Base-by-base conservation (phyloP, 2,888 invertebrate genomes). In the Prosapia bicincta region DNA sequence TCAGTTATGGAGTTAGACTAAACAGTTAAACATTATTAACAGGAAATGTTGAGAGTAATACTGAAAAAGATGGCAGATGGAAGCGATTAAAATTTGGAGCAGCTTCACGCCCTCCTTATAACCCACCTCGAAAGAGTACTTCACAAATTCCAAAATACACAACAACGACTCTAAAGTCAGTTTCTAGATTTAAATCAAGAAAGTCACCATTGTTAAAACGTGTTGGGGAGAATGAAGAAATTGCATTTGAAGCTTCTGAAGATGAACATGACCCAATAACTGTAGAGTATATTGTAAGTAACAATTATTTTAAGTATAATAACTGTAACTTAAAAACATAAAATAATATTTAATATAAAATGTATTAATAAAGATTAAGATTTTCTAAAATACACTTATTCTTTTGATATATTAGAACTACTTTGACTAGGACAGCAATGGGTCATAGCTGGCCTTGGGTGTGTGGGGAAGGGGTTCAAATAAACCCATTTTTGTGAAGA, bases 241-340 rank as follows among this genome's bases (percentile, higher is more conserved):
- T 54, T 54, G 20, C 2, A 20, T 20, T 54, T 3, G 54, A 54
- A 54, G 54, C 54, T 20, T 54, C 54, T 54, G 54, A 54, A 38
- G 74, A 74, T 1, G 69, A 69, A 10, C 69, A 74, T 20, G 74
- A 74, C 7, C 74, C 74, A 9, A 54, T 74, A 24, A 74, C 74
- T 15, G 65, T 74, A 26, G 54, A 74, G 43, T 32, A 65, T 15
- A 69, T 65, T 69, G 74, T 74, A 65, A 74, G 74, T 65, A 26
- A 26, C 23, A 13, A 38, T 38, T 38, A 9, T 38, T 6, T 28
- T 28, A 28, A 28, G 9, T 28, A 6, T 28, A n/a, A n/a, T 28
- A 28, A 28, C 28, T 28, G 3, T 28, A 28, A 28, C 28, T 28
- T n/a, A n/a, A n/a, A n/a, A n/a, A n/a, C n/a, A n/a, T n/a, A n/a